phyloP scores from a whole-genome alignment of 2,113 vertebrate species.

The Lamprologus ornatipinnis region DNA sequence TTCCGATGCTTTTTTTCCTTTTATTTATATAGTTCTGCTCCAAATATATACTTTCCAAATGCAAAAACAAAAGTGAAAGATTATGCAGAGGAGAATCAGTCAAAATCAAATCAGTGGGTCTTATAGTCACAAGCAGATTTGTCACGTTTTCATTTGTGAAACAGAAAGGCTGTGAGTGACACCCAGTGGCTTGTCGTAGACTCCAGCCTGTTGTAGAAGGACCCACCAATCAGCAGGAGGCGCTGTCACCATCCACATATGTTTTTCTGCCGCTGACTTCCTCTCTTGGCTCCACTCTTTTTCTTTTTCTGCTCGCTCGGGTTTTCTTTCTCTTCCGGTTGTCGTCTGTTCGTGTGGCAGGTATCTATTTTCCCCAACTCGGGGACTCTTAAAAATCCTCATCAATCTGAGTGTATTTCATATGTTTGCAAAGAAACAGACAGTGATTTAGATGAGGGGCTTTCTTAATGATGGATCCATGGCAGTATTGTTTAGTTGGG shows the following conservation, averaged over 20 bases:
- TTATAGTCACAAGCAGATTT: neutral
- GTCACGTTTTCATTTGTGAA: neutral
- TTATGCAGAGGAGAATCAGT: neutral
- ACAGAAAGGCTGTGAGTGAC: slow-evolving; percentile 10
- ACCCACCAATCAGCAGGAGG: neutral
- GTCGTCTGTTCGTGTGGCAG: slow-evolving; percentile 60
- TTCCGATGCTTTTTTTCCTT: fast-evolving
- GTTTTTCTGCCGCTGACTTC: neutral
- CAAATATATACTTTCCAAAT: neutral
- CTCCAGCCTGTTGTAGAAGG: neutral
- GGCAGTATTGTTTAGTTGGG: neutral
- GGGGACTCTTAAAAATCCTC: slow-evolving; percentile 19
- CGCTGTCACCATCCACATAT: neutral
- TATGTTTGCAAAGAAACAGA: fast-evolving
- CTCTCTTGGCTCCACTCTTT: neutral
- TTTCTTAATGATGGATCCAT: fast-evolving
- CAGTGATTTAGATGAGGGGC: neutral
- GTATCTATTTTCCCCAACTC: slow-evolving; percentile 9
- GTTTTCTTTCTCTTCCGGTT: slow-evolving; percentile 69
- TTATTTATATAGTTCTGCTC: neutral
- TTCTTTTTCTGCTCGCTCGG: neutral
- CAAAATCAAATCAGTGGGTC: neutral
- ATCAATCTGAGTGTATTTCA: slow-evolving; percentile 35
- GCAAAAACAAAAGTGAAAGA: neutral
- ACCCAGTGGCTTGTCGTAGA: neutral